A percentile compares a stretch with the other conserved stretches of the same genome.
Evolutionary conservation across 2,797 vertebrate species (phyloP).

Genomic region (Notoglanidium macrostoma): DNA sequence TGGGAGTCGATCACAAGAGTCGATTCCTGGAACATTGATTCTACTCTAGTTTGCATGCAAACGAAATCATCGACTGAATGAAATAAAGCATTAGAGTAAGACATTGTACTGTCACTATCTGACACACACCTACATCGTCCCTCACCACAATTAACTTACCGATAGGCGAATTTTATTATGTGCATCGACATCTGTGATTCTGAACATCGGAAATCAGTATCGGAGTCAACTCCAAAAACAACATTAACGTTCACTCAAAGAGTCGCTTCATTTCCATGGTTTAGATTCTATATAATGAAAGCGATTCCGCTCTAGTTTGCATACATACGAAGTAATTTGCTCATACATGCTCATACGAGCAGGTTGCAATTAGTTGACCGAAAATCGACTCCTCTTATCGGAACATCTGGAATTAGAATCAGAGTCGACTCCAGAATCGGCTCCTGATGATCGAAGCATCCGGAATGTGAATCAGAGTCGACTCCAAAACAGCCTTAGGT

Average conservation of each 20-base stretch:
- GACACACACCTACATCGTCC: too few relatives aligned
- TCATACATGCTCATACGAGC: too few relatives aligned
- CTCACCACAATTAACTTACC: not conserved
- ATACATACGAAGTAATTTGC: not conserved
- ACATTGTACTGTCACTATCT: not conserved
- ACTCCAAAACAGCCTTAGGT: not conserved
- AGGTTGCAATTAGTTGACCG: not conserved
- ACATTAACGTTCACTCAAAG: not conserved
- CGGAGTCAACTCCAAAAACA: not conserved
- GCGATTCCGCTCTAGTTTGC: not conserved
- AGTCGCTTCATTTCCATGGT: not conserved
- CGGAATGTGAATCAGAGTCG: not conserved
- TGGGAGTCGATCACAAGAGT: not conserved
- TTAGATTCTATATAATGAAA: not conserved
- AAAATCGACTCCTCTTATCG: not conserved
- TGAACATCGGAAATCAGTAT: not conserved
- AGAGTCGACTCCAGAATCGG: not conserved
- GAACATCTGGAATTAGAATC: not conserved
- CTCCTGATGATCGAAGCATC: not conserved
- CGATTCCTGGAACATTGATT: not conserved
- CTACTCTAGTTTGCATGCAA: not conserved
- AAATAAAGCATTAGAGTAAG: not conserved
- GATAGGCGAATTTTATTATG: not conserved
- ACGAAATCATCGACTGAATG: not conserved
- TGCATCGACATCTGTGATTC: not conserved